Evolutionary conservation across 1,140 invertebrate species (phyloP).

Genomic region (Aphelenchoides besseyi): DNA sequence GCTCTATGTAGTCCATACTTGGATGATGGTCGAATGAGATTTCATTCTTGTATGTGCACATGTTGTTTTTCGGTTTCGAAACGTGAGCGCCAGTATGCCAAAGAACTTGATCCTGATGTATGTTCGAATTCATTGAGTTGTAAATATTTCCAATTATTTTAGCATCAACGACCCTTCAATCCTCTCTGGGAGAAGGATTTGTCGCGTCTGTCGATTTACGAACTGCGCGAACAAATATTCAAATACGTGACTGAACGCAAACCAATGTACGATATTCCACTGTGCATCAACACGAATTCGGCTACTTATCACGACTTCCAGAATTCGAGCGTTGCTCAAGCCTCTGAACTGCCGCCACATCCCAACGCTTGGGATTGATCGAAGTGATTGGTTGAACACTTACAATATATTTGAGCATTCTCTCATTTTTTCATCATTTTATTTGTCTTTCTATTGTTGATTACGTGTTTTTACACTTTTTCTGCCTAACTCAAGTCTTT

Average conservation of each 20-base stretch:
- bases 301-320: slow-evolving; percentile 98
- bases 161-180: slow-evolving; percentile 57
- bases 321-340: slow-evolving; percentile 89
- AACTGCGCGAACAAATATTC: slow-evolving; percentile 87
- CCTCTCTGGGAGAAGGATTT: slow-evolving; percentile 62
- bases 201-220: slow-evolving; percentile 59
- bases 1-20: slow-evolving; percentile 92
- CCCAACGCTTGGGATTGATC: slow-evolving; percentile 89
- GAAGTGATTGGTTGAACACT: too few relatives aligned
- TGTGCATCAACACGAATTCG: slow-evolving; percentile 98
- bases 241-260: slow-evolving; percentile 95
- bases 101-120: slow-evolving; percentile 86
- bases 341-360: slow-evolving; percentile 90
- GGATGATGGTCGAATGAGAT: slow-evolving; percentile 90
- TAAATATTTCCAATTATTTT: slow-evolving; percentile 49
- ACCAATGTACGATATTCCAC: slow-evolving; percentile 80
- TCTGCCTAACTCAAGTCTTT: neutral
- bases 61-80: slow-evolving; percentile 78
- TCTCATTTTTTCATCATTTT: neutral
- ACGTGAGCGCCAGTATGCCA: slow-evolving; percentile 77
- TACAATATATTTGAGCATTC: too few relatives aligned
- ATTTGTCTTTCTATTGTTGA: neutral
- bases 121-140: slow-evolving; percentile 46
- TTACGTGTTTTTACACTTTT: neutral
- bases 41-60: slow-evolving; percentile 99